Percentiles rank a stretch among this genome's conserved stretches.
Evolutionary conservation across 1,140 invertebrate species (phyloP).

Genomic region (Drosophila jambulina): DNA sequence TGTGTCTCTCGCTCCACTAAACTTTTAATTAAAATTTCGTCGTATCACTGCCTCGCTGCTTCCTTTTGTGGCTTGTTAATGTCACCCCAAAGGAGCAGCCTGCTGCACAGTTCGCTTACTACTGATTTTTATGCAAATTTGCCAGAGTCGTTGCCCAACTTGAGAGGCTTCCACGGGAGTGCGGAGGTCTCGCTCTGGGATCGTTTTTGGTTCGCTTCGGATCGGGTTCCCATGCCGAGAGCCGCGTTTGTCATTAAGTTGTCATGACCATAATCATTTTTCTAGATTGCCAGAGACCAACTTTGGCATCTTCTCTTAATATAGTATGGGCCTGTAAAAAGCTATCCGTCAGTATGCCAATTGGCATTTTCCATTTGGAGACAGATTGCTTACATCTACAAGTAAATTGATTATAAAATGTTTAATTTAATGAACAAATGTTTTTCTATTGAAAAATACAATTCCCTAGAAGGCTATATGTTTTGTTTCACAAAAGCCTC

Average conservation of each 20-base stretch:
- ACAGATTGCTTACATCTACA: slow-evolving; percentile 7
- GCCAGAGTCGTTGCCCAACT: slow-evolving; percentile 21
- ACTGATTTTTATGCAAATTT: slow-evolving; percentile 53
- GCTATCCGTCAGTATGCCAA: slow-evolving; percentile 56
- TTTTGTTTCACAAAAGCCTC: not conserved
- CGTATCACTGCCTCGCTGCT: slow-evolving; percentile 59
- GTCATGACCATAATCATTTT: slow-evolving; percentile 45
- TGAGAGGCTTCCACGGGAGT: slow-evolving; percentile 33
- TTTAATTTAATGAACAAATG: slow-evolving; percentile 5
- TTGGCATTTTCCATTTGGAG: slow-evolving; percentile 54
- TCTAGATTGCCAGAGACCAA: slow-evolving; percentile 29
- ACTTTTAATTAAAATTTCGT: slow-evolving; percentile 79
- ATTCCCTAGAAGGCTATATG: not conserved
- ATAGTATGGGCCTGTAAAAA: slow-evolving; percentile 26
- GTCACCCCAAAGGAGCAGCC: slow-evolving; percentile 32
- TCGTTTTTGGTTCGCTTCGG: slow-evolving; percentile 8
- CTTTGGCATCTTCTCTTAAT: slow-evolving; percentile 25
- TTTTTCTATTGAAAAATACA: not conserved
- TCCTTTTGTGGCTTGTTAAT: slow-evolving; percentile 70
- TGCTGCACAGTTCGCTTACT: slow-evolving; percentile 9
- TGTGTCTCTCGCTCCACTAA: slow-evolving; percentile 71
- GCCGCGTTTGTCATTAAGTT: slow-evolving; percentile 52
- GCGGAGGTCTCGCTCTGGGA: slow-evolving; percentile 15
- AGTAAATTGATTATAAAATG: slow-evolving; percentile 10
- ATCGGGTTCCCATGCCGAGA: slow-evolving; percentile 45